These are phyloP conservation scores for Epistrophe grossulariae DNA, from an alignment of 2,888 invertebrate species.

Conservation along the genomic window DNA sequence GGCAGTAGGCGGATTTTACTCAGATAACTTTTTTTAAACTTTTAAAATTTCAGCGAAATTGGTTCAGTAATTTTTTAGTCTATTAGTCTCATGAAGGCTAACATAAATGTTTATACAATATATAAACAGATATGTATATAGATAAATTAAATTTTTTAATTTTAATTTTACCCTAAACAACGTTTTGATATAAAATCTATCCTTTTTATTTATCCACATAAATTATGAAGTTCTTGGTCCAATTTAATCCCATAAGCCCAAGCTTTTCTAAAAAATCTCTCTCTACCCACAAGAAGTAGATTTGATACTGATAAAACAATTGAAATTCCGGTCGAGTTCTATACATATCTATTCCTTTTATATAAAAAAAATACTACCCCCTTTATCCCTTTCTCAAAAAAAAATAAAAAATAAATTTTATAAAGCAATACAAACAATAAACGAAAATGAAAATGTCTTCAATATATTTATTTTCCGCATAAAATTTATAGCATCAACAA, in stretches of 20 bases:
- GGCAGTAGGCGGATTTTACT: too few species aligned
- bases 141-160: too few species aligned
- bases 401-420: constrained; percentile 8
- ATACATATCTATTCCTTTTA: not conserved
- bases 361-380: constrained; percentile 7
- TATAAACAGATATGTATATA: too few species aligned
- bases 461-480: constrained; percentile 25
- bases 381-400: not conserved
- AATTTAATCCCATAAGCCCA: not conserved
- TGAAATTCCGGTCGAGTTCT: constrained; percentile 1
- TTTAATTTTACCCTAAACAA: too few species aligned
- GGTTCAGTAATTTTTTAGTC: too few species aligned
- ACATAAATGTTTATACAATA: too few species aligned
- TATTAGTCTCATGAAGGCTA: too few species aligned
- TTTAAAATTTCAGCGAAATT: too few species aligned
- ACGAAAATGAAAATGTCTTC: constrained; percentile 28
- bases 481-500: constrained; percentile 67
- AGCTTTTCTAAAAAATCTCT: constrained; percentile 3
- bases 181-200: too few species aligned
- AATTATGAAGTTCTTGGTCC: not conserved
- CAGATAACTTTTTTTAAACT: too few species aligned
- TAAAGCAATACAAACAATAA: constrained; percentile 31
- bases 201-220: not conserved
- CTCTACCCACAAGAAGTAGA: not conserved
- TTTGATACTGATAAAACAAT: not conserved